Base-by-base conservation (phyloP, 2,113 vertebrate species). In the Bothrops jararaca region DNA sequence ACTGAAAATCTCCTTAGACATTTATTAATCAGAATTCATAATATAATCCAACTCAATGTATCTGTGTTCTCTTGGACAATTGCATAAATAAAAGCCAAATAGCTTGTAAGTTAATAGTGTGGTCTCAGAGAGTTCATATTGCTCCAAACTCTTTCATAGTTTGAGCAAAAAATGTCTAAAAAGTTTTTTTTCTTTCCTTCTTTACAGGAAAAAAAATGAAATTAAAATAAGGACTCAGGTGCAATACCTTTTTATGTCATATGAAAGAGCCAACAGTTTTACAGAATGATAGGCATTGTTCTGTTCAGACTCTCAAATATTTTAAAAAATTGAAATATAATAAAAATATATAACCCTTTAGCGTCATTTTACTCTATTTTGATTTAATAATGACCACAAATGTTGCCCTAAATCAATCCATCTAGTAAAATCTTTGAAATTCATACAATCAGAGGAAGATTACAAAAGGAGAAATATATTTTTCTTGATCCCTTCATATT, bases 91-190 rank as follows among this genome's bases (percentile, higher is more conserved):
- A 93, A 80, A 60, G n/a, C 4, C 95, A 92, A 93, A 42, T 0
- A 93, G 90, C n/a, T 87, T 90, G 93, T 29, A 69, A 90, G 42
- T 48, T 88, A 58, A 34, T 58, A 53, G 23, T 92, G n/a, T 85
- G 69, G 89, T 88, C 92, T 89, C 90, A 93, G 90, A 80, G 88
- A 97, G 90, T 80, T 96, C 94, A 94, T 45, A 89, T 6, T 88
- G 1, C 64, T 91, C 54, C 11, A 91, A 69, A 9, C 58, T 94
- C 94, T 93, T 90, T 45, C 13, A 87, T 22, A 0, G 0, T 87
- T 95, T 96, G 69, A 94, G 57, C 56, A 94, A 94, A 88, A 60
- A 90, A 90, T 89, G 92, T 26, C 93, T 94, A 92, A 94, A 9
- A 50, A 50, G 48, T 50, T 50, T 50, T 50, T 50, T 48, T 50